Percentiles rank a stretch among this genome's conserved stretches.
phyloP scores from a whole-genome alignment of 2,888 invertebrate species.

The Hedychridium roseum region DNA sequence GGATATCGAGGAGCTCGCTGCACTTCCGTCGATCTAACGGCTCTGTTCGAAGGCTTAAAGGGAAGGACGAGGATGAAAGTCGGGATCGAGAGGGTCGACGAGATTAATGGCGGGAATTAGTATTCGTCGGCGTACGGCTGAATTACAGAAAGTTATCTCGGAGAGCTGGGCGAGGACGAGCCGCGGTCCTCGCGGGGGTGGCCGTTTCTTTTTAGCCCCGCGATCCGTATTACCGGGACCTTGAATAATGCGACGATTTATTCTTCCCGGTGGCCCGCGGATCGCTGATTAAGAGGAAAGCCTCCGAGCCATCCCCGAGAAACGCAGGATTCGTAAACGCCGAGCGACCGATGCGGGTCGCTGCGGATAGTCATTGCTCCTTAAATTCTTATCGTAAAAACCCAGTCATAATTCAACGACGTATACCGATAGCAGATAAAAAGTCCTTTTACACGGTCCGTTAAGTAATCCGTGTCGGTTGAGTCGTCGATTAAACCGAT shows the following conservation, averaged over 20 bases:
- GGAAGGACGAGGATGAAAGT: neutral
- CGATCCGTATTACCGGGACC: slow-evolving; percentile 53
- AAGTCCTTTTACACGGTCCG: too few relatives aligned
- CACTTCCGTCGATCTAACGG: too few relatives aligned
- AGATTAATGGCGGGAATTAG: slow-evolving; percentile 60
- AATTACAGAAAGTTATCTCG: slow-evolving; percentile 59
- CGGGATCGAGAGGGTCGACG: slow-evolving; percentile 18
- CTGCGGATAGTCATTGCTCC: slow-evolving; percentile 1
- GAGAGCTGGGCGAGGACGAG: slow-evolving; percentile 30
- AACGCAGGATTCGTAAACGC: neutral
- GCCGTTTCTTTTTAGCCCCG: slow-evolving; percentile 31
- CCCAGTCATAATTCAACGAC: too few relatives aligned
- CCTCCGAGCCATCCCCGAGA: neutral
- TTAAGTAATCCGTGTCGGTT: too few relatives aligned
- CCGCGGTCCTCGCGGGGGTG: slow-evolving; percentile 36
- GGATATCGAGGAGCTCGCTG: too few relatives aligned
- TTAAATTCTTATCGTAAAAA: neutral
- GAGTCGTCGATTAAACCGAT: too few relatives aligned
- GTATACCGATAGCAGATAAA: too few relatives aligned
- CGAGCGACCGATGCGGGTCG: slow-evolving; percentile 10
- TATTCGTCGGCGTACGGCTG: slow-evolving; percentile 60
- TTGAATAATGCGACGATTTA: slow-evolving; percentile 60
- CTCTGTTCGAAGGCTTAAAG: neutral
- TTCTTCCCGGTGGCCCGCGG: slow-evolving; percentile 53
- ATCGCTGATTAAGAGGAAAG: slow-evolving; percentile 52